Evolutionary conservation across 2,888 invertebrate species (phyloP).

Genomic region (Agonum fuliginosum): DNA sequence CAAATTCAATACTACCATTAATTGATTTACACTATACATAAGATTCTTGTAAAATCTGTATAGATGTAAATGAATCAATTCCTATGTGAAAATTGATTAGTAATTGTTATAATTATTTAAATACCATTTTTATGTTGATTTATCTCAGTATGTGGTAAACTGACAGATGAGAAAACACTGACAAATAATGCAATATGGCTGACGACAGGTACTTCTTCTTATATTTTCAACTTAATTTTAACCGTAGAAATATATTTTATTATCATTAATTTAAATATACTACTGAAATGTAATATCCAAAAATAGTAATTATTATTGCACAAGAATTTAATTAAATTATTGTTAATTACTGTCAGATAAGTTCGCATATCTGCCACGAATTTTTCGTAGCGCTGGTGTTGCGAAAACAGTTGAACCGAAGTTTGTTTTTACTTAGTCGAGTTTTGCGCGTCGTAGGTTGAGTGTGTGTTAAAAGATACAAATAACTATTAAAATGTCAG

Average conservation of each 20-base stretch:
- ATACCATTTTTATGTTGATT: conserved; percentile 48
- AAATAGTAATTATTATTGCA: too few relatives aligned
- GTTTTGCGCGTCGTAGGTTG: conserved; percentile 42
- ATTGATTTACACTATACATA: conserved; percentile 22
- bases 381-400: conserved; percentile 12
- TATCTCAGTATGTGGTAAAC: conserved; percentile 36
- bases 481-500: conserved; percentile 31
- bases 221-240: neutral
- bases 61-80: neutral
- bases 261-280: too few relatives aligned
- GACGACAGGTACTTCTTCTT: conserved; percentile 44
- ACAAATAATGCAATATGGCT: conserved; percentile 52
- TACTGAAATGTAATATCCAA: too few relatives aligned
- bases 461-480: conserved; percentile 11
- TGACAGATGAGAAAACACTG: conserved; percentile 56
- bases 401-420: conserved; percentile 13
- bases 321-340: neutral
- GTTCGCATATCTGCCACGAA: conserved; percentile 4
- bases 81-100: neutral
- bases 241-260: too few relatives aligned
- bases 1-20: neutral
- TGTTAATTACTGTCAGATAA: conserved; percentile 5
- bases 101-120: conserved; percentile 21
- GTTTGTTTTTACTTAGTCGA: conserved; percentile 51
- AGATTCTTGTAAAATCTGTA: neutral